These are phyloP conservation scores for Oscheius myriophilus DNA, from an alignment of 2,888 invertebrate genomes.

Conservation along the genomic window DNA sequence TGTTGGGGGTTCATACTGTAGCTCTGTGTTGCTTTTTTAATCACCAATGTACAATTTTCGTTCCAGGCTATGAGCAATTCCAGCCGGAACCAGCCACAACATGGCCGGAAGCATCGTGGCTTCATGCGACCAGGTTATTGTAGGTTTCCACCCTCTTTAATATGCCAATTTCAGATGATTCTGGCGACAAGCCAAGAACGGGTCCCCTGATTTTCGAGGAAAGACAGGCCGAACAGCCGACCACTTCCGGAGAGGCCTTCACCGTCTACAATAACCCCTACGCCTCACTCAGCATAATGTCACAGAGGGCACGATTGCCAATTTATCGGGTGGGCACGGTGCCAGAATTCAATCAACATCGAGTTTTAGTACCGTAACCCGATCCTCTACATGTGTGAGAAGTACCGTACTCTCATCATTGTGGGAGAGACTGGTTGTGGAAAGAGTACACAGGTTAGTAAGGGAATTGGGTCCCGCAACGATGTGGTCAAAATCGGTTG, in stretches of 20 bases:
- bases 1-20: no score
- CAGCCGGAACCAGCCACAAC: no score
- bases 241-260: conserved; percentile 21
- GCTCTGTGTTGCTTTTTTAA: no score
- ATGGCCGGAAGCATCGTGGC: conserved; percentile 3
- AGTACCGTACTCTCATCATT: conserved; percentile 85
- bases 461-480: no score
- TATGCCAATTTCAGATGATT: conserved; percentile 29
- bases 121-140: conserved; percentile 10
- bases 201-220: conserved; percentile 57
- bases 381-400: conserved; percentile 88
- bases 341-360: neutral
- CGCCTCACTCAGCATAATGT: conserved; percentile 83
- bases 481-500: no score
- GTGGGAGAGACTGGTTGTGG: conserved; percentile 92
- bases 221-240: conserved; percentile 34
- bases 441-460: conserved; percentile 94
- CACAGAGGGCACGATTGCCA: conserved; percentile 86
- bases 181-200: conserved; percentile 43
- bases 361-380: conserved; percentile 79
- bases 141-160: neutral
- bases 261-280: conserved; percentile 79
- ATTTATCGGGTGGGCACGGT: conserved; percentile 78
- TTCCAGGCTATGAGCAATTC: no score
- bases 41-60: no score